phyloP scores from a whole-genome alignment of 2,888 invertebrate species.

The Onthophagus sagittarius region DNA sequence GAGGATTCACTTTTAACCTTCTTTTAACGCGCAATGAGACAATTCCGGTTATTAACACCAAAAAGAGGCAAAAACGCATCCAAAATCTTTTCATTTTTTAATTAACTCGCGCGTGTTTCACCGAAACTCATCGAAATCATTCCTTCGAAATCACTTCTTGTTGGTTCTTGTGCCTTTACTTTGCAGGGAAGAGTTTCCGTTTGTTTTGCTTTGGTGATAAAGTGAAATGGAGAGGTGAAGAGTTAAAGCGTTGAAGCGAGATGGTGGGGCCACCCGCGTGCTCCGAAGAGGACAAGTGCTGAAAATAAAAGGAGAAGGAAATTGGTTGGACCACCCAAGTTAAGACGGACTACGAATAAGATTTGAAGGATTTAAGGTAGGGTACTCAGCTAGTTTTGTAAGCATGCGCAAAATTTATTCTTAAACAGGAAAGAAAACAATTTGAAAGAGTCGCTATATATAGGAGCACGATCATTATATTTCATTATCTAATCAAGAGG shows the following conservation, averaged over 20 bases:
- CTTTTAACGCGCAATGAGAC: background rate
- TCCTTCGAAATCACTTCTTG: too few species aligned
- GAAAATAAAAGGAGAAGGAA: slow-evolving; percentile 18
- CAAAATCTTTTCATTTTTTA: background rate
- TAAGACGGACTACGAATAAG: slow-evolving; percentile 23
- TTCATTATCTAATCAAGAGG: background rate
- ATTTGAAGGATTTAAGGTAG: background rate
- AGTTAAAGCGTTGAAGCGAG: slow-evolving; percentile 17
- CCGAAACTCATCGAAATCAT: background rate
- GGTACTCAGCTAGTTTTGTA: background rate
- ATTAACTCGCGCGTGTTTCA: background rate
- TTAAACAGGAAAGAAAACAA: background rate
- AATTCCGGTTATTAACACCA: background rate
- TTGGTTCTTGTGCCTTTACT: slow-evolving; percentile 4
- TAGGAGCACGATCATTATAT: background rate
- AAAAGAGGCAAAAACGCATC: background rate
- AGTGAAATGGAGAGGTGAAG: background rate
- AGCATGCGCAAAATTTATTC: slow-evolving; percentile 2
- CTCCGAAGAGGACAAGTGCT: slow-evolving; percentile 21
- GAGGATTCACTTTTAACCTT: slow-evolving; percentile 28
- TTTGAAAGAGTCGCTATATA: slow-evolving; percentile 4
- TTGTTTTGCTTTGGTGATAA: slow-evolving; percentile 7
- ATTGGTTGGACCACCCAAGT: slow-evolving; percentile 27
- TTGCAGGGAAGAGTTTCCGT: slow-evolving; percentile 4
- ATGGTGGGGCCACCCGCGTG: slow-evolving; percentile 33